Base-by-base conservation (phyloP, 2,797 vertebrate species). In the Chelidonichthys spinosus region DNA sequence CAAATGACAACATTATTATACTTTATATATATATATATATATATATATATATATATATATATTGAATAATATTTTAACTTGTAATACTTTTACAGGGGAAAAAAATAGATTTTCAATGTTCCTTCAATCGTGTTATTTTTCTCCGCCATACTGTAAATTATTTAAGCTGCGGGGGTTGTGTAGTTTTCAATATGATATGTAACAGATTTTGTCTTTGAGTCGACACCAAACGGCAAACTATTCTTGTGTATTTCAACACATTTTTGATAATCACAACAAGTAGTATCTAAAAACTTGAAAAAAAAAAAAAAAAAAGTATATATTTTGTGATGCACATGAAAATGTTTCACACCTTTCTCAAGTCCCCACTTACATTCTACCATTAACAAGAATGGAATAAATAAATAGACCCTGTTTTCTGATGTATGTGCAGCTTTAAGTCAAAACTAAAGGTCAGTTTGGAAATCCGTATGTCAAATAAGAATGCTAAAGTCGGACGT, bases 341-440 rank as follows among this genome's bases (percentile, higher is more conserved):
- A 10, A 37, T 13, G 5, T 62, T 44, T 62, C 39, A 43, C 13
- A 60, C 32, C 18, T 10, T 33, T 18, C 32, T 54, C n/a, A 15
- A 49, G 6, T 64, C 42, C n/a, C 15, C n/a, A 35, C 6, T 39
- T n/a, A 5, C 25, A 54, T 3, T 2, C 32, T 4, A 47, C 4
- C 50, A 11, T 40, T 14, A 36, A 40, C 9, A 35, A 8, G 5
- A 35, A 53, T 7, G 10, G 6, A 66, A 13, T 65, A 44, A 52
- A 72, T 40, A 49, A 53, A 62, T 35, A 9, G 9, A 18, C 6
- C 7, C 14, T 8, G 13, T 60, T 63, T 70, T 49, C 35, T 67
- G 4, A 60, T 59, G 33, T 15, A 46, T 64, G 32, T 58, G 61
- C 52, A 63, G 58, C 35, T 81, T 67, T 25, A 40, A 61, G 52